Percentiles rank a stretch among this genome's conserved stretches.
Conservation (phyloP, 2,113 vertebrate genomes). For the Phalacrocorax brasilianus region DNA sequence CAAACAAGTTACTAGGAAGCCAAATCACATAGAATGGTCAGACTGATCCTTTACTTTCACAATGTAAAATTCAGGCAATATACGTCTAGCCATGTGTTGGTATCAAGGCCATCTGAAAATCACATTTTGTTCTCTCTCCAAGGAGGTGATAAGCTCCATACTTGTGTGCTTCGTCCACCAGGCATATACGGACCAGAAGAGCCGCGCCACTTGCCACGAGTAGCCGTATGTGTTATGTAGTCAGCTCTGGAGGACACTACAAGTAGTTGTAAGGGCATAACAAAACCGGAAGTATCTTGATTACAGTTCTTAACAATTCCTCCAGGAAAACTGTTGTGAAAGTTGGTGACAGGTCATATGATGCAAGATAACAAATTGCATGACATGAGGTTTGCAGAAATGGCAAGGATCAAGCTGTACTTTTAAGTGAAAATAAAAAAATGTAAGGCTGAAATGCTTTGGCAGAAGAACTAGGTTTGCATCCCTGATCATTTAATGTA, state of each 20-base stretch:
- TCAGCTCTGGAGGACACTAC: slow-evolving; percentile 19
- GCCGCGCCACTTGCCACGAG: slow-evolving; percentile 85
- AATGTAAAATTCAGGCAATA: background rate
- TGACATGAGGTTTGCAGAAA: background rate
- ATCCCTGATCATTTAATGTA: background rate
- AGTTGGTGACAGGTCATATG: background rate
- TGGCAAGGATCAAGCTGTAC: background rate
- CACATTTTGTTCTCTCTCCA: background rate
- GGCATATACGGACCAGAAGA: slow-evolving; percentile 94
- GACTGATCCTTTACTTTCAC: background rate
- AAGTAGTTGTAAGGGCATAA: slow-evolving; percentile 1
- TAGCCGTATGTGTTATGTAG: slow-evolving; percentile 78
- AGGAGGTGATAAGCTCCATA: slow-evolving; percentile 84
- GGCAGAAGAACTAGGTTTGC: background rate
- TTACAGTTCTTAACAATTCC: background rate
- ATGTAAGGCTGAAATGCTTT: background rate
- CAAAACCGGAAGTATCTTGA: background rate
- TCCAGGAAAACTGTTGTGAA: background rate
- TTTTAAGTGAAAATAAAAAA: background rate
- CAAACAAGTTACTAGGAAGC: background rate
- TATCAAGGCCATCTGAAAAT: background rate
- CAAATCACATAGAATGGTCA: background rate
- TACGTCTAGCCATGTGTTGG: background rate
- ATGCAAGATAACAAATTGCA: background rate
- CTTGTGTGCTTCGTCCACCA: slow-evolving; percentile 87